A percentile compares a stretch with the other conserved stretches of the same genome.
phyloP scores from a whole-genome alignment of 2,113 vertebrate species.

The Dipodomys merriami region DNA sequence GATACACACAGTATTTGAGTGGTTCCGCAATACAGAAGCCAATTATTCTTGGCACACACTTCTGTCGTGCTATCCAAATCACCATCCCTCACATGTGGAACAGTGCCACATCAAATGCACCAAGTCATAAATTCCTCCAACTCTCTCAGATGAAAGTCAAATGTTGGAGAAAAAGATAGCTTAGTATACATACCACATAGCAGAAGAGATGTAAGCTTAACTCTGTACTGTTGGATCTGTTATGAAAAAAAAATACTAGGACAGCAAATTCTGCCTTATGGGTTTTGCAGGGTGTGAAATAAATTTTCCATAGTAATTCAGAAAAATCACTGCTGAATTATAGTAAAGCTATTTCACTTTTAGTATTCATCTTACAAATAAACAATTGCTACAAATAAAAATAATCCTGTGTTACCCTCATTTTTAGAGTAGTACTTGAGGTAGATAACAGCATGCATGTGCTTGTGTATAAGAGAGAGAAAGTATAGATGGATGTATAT shows the following conservation, averaged over 20 bases:
- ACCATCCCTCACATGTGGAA: slow-evolving; percentile 81
- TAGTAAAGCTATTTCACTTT: neutral
- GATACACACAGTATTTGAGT: slow-evolving; percentile 81
- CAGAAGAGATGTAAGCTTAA: slow-evolving; percentile 53
- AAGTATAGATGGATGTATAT: neutral
- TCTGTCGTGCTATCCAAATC: slow-evolving; percentile 74
- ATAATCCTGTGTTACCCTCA: neutral
- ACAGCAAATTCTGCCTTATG: slow-evolving; percentile 27
- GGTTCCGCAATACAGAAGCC: slow-evolving; percentile 82
- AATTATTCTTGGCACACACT: slow-evolving; percentile 83
- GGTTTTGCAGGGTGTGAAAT: neutral
- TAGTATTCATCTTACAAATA: slow-evolving; percentile 12
- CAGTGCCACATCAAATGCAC: slow-evolving; percentile 81
- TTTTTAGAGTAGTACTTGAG: neutral
- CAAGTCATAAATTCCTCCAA: slow-evolving; percentile 81
- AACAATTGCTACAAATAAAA: neutral
- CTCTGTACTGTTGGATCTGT: slow-evolving; percentile 33
- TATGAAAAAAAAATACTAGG: neutral
- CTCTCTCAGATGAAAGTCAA: slow-evolving; percentile 81
- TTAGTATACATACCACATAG: slow-evolving; percentile 52
- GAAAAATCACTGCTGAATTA: neutral
- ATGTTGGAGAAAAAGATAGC: slow-evolving; percentile 45
- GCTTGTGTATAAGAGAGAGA: neutral
- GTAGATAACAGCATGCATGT: neutral
- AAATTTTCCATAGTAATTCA: neutral